Percentiles rank a stretch among this genome's conserved stretches.
Evolutionary conservation across 2,797 vertebrate species (phyloP).

Genomic region (Pampus argenteus): DNA sequence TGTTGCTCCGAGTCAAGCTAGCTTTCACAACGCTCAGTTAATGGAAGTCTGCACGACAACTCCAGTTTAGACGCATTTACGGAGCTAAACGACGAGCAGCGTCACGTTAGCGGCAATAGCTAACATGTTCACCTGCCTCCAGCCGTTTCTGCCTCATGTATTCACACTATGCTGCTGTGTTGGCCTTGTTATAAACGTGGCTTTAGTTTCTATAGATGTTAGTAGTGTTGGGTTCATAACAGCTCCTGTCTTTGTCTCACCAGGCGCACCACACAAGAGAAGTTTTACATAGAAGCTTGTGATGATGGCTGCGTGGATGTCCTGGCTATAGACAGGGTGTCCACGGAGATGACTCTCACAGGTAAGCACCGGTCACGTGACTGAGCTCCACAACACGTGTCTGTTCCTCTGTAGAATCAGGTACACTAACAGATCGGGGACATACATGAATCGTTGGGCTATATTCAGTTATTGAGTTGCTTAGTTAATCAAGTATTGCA

Average conservation of each 20-base stretch:
- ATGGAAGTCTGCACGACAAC: too few relatives aligned
- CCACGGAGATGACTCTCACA: conserved; percentile 92
- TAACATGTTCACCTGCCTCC: background rate
- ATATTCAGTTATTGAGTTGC: too few relatives aligned
- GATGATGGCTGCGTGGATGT: conserved; percentile 91
- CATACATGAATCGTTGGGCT: too few relatives aligned
- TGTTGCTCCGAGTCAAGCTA: background rate
- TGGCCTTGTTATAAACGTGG: background rate
- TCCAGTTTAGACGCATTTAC: background rate
- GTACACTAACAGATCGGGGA: too few relatives aligned
- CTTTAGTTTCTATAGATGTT: background rate
- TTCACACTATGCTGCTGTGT: too few relatives aligned
- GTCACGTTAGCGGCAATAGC: background rate
- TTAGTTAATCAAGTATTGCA: too few relatives aligned
- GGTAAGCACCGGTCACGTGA: conserved; percentile 75
- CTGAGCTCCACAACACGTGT: background rate
- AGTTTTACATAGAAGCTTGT: conserved; percentile 93
- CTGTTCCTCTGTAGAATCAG: background rate
- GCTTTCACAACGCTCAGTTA: background rate
- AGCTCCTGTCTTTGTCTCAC: background rate
- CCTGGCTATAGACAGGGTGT: conserved; percentile 93
- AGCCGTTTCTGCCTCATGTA: background rate
- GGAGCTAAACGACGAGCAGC: too few relatives aligned
- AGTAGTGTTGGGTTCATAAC: background rate
- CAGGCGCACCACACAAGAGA: conserved; percentile 93